Evolutionary conservation across 92 coral and sea anemone genomes (phyloP).

Genomic region (Phenganax marumi): DNA sequence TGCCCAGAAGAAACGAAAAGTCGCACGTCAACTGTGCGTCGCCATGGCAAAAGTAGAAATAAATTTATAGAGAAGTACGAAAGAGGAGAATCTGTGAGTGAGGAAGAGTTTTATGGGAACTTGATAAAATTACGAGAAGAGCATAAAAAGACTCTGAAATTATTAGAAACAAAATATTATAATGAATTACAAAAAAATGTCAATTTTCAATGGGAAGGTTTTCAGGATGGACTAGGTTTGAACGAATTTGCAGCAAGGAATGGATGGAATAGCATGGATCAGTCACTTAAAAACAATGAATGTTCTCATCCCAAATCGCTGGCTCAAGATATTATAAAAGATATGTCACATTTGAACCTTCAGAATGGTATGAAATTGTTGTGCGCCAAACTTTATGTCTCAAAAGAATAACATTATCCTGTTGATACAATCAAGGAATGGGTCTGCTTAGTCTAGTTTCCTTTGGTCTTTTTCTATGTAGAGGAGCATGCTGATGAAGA

Average conservation of each 20-base stretch:
- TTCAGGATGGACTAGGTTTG: constrained; percentile 23
- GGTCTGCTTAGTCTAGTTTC: too few relatives aligned
- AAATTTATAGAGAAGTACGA: constrained; percentile 65
- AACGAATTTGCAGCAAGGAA: not conserved
- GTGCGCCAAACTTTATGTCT: not conserved
- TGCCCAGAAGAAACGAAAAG: constrained; percentile 26
- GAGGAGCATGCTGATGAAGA: constrained; percentile 33
- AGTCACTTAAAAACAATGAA: not conserved
- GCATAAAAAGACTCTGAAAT: constrained; percentile 82
- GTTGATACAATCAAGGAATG: too few relatives aligned
- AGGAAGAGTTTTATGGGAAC: constrained; percentile 79
- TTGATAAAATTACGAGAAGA: constrained; percentile 74
- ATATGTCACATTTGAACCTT: not conserved
- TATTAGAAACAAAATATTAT: constrained; percentile 81
- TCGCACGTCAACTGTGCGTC: constrained; percentile 50
- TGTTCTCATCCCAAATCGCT: constrained; percentile 21
- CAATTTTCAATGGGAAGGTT: constrained; percentile 42
- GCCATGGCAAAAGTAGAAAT: constrained; percentile 61
- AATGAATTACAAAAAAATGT: constrained; percentile 63
- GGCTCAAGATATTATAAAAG: constrained; percentile 28
- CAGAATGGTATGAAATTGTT: not conserved
- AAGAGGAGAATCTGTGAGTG: constrained; percentile 68
- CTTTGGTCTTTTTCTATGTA: constrained; percentile 10
- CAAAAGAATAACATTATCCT: not conserved
- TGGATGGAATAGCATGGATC: not conserved